Evolutionary conservation across 1,140 invertebrate species (phyloP).

Genomic region (Cyphomyrmex costatus): DNA sequence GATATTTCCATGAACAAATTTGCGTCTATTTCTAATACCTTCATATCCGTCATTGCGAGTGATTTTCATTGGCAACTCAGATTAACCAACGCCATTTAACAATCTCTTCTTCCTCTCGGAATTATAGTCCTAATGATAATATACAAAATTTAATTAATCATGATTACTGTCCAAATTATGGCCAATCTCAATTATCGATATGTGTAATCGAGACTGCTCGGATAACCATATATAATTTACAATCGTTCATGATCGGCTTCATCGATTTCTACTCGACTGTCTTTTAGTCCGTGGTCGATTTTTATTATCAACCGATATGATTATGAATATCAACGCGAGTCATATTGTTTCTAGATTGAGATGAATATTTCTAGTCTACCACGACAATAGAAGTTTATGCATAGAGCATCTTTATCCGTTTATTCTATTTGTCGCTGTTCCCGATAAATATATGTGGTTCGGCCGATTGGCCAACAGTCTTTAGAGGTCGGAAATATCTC

Average conservation of each 20-base stretch:
- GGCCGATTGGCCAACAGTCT: conserved; percentile 46
- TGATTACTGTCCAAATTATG: not conserved
- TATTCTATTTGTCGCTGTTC: conserved; percentile 31
- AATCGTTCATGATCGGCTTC: conserved; percentile 23
- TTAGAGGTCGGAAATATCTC: conserved; percentile 21
- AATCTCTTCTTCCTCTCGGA: not conserved
- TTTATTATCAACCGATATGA: conserved; percentile 3
- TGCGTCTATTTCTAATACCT: conserved; percentile 17
- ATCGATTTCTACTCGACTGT: conserved; percentile 30
- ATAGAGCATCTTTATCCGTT: conserved; percentile 15
- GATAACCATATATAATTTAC: not conserved
- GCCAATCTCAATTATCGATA: conserved; percentile 4
- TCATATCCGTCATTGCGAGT: conserved; percentile 26
- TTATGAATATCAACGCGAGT: conserved; percentile 15
- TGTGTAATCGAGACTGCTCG: not conserved
- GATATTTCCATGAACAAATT: conserved; percentile 42
- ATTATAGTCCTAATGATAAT: conserved; percentile 1
- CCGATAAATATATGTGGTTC: conserved; percentile 28
- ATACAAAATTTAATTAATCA: conserved; percentile 19
- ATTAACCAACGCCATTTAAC: conserved; percentile 6
- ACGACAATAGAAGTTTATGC: not conserved
- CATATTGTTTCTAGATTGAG: conserved; percentile 22
- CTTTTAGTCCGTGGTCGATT: conserved; percentile 18
- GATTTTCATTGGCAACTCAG: conserved; percentile 37
- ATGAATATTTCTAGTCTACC: conserved; percentile 32